Conservation (phyloP, 2,888 invertebrate species). For the Drosophila stalkeri region DNA sequence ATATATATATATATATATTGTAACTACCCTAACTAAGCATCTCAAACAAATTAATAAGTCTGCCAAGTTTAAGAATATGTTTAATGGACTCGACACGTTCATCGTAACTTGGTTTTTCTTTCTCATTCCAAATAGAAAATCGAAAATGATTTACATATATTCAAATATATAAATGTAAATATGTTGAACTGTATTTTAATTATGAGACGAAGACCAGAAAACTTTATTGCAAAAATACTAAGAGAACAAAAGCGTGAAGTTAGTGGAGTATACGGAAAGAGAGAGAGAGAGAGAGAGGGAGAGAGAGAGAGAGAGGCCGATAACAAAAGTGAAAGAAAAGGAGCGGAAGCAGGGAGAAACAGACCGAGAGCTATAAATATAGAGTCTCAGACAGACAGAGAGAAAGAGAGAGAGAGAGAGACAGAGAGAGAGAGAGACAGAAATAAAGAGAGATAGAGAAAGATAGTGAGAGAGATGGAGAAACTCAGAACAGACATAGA, state of each 20-base stretch:
- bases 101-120: not conserved
- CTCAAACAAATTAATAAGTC: conserved; percentile 17
- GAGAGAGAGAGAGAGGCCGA: not conserved
- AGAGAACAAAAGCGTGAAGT: not conserved
- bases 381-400: not conserved
- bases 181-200: too few species aligned
- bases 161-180: too few species aligned
- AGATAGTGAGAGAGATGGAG: too few species aligned
- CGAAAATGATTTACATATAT: not conserved
- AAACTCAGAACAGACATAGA: not conserved
- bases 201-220: too few species aligned
- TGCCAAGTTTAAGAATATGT: conserved; percentile 10
- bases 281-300: not conserved
- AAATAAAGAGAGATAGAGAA: not conserved
- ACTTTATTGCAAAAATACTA: not conserved
- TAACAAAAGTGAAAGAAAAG: not conserved
- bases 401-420: not conserved
- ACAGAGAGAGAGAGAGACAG: fast-evolving
- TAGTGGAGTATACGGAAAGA: too few species aligned
- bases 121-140: not conserved
- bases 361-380: not conserved
- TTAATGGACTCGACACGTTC: not conserved
- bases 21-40: conserved; percentile 19
- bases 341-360: not conserved
- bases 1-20: conserved; percentile 6